Evolutionary conservation across 2,113 vertebrate species (phyloP).

Genomic region (Morone saxatilis): DNA sequence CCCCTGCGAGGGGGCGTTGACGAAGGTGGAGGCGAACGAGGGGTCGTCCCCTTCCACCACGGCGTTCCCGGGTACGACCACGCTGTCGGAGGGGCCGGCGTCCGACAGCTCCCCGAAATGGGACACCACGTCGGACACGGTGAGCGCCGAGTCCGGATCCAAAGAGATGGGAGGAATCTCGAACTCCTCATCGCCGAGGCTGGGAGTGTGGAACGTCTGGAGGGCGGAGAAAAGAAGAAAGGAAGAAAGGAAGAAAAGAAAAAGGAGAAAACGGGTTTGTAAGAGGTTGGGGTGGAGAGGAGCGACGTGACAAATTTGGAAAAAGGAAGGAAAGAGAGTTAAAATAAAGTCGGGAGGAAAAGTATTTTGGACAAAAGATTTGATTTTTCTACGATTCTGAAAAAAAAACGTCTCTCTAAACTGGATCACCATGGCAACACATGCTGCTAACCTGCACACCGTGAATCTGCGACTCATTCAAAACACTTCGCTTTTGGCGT

Average conservation of each 20-base stretch:
- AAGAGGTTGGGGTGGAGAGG: slow-evolving; percentile 2
- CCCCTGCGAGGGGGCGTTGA: slow-evolving; percentile 77
- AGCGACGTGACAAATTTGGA: no score
- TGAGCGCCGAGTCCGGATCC: slow-evolving; percentile 90
- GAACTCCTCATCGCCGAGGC: slow-evolving; percentile 93
- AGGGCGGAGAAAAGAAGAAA: neutral
- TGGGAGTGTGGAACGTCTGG: slow-evolving; percentile 94
- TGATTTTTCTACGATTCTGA: no score
- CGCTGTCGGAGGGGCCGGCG: slow-evolving; percentile 81
- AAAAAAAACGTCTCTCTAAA: no score
- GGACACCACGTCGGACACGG: slow-evolving; percentile 91
- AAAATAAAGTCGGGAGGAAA: neutral
- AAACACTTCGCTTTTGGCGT: no score
- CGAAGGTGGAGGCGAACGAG: slow-evolving; percentile 84
- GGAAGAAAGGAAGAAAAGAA: neutral
- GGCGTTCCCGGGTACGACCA: slow-evolving; percentile 85
- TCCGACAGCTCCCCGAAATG: slow-evolving; percentile 91
- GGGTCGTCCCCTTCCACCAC: slow-evolving; percentile 87
- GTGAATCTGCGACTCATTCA: no score
- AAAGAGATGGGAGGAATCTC: slow-evolving; percentile 94
- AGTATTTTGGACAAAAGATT: no score
- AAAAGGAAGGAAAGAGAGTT: slow-evolving; percentile 5
- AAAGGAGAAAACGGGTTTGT: neutral
- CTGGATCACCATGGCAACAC: no score
- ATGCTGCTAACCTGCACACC: no score